Percentiles rank a stretch among this genome's conserved stretches.
Conservation (phyloP, 1,140 invertebrate genomes). For the Drosophila insularis region DNA sequence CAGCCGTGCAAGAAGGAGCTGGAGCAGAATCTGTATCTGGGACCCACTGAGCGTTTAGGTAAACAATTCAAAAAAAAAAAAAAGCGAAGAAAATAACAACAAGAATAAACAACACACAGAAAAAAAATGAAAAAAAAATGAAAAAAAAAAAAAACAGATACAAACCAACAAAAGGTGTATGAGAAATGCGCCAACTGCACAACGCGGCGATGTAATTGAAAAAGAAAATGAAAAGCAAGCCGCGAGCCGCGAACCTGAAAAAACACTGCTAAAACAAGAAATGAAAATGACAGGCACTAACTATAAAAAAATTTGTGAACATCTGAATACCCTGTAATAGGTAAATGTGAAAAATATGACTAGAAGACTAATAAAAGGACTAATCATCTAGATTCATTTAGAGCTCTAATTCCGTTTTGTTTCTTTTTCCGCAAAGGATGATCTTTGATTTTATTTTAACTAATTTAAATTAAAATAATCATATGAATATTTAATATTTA, state of each 20-base stretch:
- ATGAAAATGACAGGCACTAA: slow-evolving; percentile 29
- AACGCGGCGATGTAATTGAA: slow-evolving; percentile 68
- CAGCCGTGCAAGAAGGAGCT: slow-evolving; percentile 50
- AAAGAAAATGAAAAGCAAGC: slow-evolving; percentile 75
- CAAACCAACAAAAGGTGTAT: slow-evolving; percentile 39
- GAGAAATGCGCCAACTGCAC: slow-evolving; percentile 73
- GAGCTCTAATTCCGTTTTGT: too few species aligned
- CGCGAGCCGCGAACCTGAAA: slow-evolving; percentile 59
- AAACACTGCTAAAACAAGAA: slow-evolving; percentile 42
- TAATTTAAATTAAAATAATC: too few species aligned
- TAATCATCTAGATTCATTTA: too few species aligned
- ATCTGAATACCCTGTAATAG: neutral
- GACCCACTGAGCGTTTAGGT: slow-evolving; percentile 40
- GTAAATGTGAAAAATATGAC: too few species aligned
- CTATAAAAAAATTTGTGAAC: slow-evolving; percentile 18
- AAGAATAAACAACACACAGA: slow-evolving; percentile 34
- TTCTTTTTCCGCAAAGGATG: too few species aligned
- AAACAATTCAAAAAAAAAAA: slow-evolving; percentile 57
- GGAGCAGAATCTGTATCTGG: slow-evolving; percentile 20
- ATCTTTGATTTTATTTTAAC: too few species aligned
- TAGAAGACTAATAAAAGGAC: too few species aligned
- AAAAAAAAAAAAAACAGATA: slow-evolving; percentile 16
- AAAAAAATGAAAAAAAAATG: slow-evolving; percentile 23
- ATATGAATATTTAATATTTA: too few species aligned
- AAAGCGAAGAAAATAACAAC: slow-evolving; percentile 26